phyloP scores from a whole-genome alignment of 2,113 vertebrate species.

The Benitochromis conjunctus region DNA sequence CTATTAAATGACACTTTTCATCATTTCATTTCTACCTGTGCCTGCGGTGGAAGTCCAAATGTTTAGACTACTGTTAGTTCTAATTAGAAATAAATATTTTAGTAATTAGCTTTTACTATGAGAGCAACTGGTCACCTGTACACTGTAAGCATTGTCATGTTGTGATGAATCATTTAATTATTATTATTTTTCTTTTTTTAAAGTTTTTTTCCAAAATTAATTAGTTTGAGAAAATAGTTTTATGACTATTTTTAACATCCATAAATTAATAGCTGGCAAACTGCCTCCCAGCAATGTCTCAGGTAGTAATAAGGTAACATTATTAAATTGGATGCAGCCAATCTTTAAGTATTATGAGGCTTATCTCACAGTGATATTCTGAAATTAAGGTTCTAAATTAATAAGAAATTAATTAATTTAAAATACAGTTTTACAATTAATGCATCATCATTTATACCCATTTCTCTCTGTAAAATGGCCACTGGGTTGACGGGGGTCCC shows the following conservation, averaged over 20 bases:
- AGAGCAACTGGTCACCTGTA: background rate
- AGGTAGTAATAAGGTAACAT: background rate
- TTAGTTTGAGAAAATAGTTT: background rate
- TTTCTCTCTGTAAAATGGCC: background rate
- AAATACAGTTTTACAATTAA: background rate
- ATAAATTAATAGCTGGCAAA: background rate
- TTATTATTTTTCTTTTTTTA: fast-evolving
- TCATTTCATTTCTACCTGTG: background rate
- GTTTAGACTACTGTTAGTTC: background rate
- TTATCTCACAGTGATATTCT: background rate
- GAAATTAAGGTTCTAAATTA: background rate
- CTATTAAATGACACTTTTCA: background rate
- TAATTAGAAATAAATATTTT: background rate
- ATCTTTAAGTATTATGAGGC: background rate
- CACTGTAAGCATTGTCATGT: background rate
- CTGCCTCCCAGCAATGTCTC: background rate
- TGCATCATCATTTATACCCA: background rate
- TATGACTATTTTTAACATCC: background rate
- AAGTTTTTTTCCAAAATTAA: background rate
- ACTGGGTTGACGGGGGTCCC: background rate
- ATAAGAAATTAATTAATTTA: background rate
- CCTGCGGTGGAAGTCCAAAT: background rate
- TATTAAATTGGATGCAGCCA: background rate
- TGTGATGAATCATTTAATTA: background rate
- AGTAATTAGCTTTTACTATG: background rate